Percentiles rank a stretch among this genome's conserved stretches.
Conservation (phyloP, 1,140 invertebrate species). For the Stratiolaelaps scimitus region DNA sequence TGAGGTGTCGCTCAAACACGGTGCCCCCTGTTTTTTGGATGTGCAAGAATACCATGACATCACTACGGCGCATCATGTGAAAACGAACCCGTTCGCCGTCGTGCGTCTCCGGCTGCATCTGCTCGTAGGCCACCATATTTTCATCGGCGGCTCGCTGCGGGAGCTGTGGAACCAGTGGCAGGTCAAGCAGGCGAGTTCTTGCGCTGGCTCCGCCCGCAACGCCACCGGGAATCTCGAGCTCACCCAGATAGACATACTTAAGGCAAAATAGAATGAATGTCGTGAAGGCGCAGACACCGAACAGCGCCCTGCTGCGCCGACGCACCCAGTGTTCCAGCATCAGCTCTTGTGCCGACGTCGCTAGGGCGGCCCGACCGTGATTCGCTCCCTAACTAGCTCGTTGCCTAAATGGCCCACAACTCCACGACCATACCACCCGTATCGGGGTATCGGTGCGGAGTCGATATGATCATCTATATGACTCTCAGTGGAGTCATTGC, state of each 20-base stretch:
- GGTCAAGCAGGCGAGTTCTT: slow-evolving; percentile 8
- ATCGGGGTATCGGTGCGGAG: too few relatives aligned
- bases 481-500: too few relatives aligned
- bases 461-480: too few relatives aligned
- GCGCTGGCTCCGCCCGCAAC: not conserved
- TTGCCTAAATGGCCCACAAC: too few relatives aligned
- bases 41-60: slow-evolving; percentile 95
- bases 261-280: slow-evolving; percentile 26
- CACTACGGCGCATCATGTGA: slow-evolving; percentile 47
- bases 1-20: slow-evolving; percentile 85
- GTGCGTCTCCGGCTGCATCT: not conserved
- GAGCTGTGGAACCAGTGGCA: not conserved
- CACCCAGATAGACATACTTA: slow-evolving; percentile 16
- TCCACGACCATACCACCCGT: too few relatives aligned
- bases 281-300: slow-evolving; percentile 26
- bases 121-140: slow-evolving; percentile 15
- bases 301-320: slow-evolving; percentile 21
- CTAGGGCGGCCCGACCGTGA: too few relatives aligned
- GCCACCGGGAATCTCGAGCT: not conserved
- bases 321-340: slow-evolving; percentile 26
- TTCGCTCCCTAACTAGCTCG: too few relatives aligned
- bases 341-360: too few relatives aligned
- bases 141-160: not conserved
- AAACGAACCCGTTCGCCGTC: not conserved
- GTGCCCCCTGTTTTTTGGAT: slow-evolving; percentile 93